These are phyloP conservation scores for Eudyptes chrysolophus DNA, from an alignment of 2,113 vertebrate species.

Conservation along the genomic window DNA sequence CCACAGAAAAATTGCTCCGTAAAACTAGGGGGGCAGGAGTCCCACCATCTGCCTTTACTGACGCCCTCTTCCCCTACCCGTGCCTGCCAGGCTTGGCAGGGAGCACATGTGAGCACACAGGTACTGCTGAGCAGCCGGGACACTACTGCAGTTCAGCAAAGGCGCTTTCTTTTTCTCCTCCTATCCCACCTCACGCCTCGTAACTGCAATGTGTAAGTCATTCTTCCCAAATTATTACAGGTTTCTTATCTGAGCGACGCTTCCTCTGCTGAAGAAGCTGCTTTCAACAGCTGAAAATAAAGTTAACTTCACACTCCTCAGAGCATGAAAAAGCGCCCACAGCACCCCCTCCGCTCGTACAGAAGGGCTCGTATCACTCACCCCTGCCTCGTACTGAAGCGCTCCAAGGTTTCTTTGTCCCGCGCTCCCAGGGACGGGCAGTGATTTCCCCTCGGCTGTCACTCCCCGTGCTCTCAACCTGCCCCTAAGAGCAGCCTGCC, in stretches of 20 bases:
- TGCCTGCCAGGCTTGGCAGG: no score
- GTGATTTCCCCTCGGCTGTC: no score
- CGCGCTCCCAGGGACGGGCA: not conserved
- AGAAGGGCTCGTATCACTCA: not conserved
- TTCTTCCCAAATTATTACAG: not conserved
- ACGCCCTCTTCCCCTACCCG: fast-evolving
- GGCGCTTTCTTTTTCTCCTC: not conserved
- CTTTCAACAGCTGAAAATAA: not conserved
- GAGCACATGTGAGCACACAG: not conserved
- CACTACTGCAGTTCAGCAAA: not conserved
- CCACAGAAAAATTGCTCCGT: not conserved
- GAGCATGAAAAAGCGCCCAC: fast-evolving
- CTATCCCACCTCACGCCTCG: not conserved
- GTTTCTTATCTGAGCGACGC: not conserved
- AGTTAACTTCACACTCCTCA: not conserved
- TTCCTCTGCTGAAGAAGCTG: not conserved
- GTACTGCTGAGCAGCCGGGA: not conserved
- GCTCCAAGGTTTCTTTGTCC: not conserved
- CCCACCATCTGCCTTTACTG: not conserved
- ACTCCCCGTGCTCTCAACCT: not conserved
- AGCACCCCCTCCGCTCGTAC: not conserved
- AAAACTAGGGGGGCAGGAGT: not conserved
- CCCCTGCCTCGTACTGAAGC: not conserved
- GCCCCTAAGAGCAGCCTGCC: not conserved
- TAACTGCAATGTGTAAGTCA: not conserved